Evolutionary conservation across 2,797 vertebrate species (phyloP).

Genomic region (Ciconia nigra): DNA sequence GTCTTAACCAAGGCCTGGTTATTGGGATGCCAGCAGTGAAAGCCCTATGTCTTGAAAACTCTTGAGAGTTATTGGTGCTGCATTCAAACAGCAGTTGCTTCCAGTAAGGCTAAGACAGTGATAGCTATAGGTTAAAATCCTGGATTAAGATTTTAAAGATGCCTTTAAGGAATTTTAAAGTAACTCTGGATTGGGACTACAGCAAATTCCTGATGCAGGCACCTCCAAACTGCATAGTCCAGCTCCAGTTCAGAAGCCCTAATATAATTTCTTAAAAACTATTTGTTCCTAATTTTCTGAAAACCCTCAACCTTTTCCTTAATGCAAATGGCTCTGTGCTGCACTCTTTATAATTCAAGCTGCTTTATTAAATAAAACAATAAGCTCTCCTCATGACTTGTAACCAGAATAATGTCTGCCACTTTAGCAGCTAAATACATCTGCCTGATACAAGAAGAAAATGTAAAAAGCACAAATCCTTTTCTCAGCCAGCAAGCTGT

Average conservation of each 20-base stretch:
- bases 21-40: rapidly evolving
- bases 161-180: not conserved
- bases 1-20: too few species aligned
- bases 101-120: not conserved
- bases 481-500: not conserved
- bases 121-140: not conserved
- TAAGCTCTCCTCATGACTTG: not conserved
- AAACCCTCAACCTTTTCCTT: not conserved
- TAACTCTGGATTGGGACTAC: not conserved
- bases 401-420: not conserved
- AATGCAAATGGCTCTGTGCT: not conserved
- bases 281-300: not conserved
- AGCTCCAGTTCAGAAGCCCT: not conserved
- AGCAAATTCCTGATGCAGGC: not conserved
- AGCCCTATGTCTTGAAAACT: not conserved
- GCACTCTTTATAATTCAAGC: not conserved
- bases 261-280: not conserved
- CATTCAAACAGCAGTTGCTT: not conserved
- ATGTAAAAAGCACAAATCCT: not conserved
- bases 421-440: not conserved
- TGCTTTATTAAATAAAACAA: not conserved
- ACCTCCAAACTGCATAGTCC: not conserved
- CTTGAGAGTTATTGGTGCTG: not conserved
- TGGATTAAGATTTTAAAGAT: not conserved
- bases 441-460: not conserved